These are phyloP conservation scores for Volucella inflata DNA, from an alignment of 2,888 invertebrate genomes.

Conservation along the genomic window DNA sequence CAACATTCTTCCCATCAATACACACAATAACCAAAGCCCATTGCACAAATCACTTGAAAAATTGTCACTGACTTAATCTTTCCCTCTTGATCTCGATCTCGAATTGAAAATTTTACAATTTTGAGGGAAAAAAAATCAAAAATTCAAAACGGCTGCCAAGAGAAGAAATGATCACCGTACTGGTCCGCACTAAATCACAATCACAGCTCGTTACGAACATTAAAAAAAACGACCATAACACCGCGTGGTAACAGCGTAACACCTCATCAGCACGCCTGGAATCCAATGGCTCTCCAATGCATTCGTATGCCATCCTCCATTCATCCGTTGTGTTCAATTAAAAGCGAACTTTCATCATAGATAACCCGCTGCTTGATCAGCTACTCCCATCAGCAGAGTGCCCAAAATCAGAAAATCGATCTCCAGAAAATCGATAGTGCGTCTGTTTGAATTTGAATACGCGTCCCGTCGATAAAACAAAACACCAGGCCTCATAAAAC, in stretches of 20 bases:
- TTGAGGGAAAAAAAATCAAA: neutral
- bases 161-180: neutral
- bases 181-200: slow-evolving; percentile 56
- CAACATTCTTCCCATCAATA: slow-evolving; percentile 21
- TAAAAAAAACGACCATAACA: slow-evolving; percentile 46
- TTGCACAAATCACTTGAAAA: slow-evolving; percentile 49
- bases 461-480: slow-evolving; percentile 41
- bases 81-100: neutral
- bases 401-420: slow-evolving; percentile 25
- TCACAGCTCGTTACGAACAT: slow-evolving; percentile 59
- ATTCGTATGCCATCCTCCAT: too few relatives aligned
- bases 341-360: slow-evolving; percentile 63
- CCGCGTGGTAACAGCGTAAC: slow-evolving; percentile 52
- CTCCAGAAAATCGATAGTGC: slow-evolving; percentile 4
- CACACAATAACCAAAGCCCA: neutral
- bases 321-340: slow-evolving; percentile 12
- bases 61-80: slow-evolving; percentile 53
- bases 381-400: slow-evolving; percentile 48
- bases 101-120: slow-evolving; percentile 29
- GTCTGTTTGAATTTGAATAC: slow-evolving; percentile 26
- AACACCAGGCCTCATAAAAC: slow-evolving; percentile 66
- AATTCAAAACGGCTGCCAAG: slow-evolving; percentile 15
- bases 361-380: slow-evolving; percentile 57
- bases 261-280: slow-evolving; percentile 60
- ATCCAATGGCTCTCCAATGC: neutral